Percentiles rank a stretch among this genome's conserved stretches.
phyloP scores from a whole-genome alignment of 2,113 vertebrate species.

The Taurulus bubalis region DNA sequence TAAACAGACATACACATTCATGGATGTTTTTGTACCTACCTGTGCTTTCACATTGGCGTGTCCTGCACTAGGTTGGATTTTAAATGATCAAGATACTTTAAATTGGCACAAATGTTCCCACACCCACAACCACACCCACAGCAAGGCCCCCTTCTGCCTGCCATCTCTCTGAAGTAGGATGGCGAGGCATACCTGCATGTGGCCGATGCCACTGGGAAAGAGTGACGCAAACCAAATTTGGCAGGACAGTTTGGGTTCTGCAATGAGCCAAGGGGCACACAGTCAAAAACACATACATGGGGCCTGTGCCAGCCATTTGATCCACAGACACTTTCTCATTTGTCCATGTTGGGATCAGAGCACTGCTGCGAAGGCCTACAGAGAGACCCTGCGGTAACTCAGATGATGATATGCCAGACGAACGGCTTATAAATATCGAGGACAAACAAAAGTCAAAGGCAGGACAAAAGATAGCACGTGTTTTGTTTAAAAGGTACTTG shows the following conservation, averaged over 20 bases:
- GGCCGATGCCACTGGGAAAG: conserved; percentile 50
- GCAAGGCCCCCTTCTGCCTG: conserved; percentile 7
- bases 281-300: conserved; percentile 59
- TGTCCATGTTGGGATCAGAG: conserved; percentile 31
- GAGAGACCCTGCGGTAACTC: conserved; percentile 9
- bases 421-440: conserved; percentile 35
- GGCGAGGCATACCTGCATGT: conserved; percentile 61
- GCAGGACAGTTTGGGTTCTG: conserved; percentile 62
- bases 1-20: not conserved
- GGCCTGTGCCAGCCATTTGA: conserved; percentile 48
- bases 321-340: conserved; percentile 42
- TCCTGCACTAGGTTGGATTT: not conserved
- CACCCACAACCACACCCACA: conserved; percentile 16
- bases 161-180: conserved; percentile 41
- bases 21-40: not conserved
- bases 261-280: conserved; percentile 68
- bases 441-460: conserved; percentile 44
- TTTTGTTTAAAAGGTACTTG: conserved; percentile 25
- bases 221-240: conserved; percentile 69
- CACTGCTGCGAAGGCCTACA: not conserved
- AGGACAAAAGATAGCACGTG: conserved; percentile 18
- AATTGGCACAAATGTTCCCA: conserved; percentile 16
- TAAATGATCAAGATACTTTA: not conserved
- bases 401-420: conserved; percentile 16
- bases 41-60: not conserved